Evolutionary conservation across 2,888 invertebrate species (phyloP).

Genomic region (Clusia tigrina): DNA sequence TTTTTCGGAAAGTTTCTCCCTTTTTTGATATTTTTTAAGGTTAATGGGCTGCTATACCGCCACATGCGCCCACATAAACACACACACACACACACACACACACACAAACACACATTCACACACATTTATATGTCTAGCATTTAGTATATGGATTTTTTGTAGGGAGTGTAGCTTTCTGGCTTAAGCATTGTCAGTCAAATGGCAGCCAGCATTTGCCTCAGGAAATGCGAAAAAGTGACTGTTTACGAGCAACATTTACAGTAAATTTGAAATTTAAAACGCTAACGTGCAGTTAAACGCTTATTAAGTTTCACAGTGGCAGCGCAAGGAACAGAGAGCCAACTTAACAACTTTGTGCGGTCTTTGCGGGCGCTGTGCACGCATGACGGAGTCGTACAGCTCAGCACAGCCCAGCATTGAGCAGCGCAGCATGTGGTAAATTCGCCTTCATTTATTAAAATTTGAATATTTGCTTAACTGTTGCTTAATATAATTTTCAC

Average conservation of each 20-base stretch:
- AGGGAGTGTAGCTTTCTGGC: too few species aligned
- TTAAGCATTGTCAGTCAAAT: too few species aligned
- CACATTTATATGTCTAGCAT: background rate
- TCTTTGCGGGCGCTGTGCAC: background rate
- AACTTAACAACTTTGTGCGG: background rate
- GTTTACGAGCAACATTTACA: background rate
- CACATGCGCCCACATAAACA: too few species aligned
- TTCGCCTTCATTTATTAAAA: background rate
- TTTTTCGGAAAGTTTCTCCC: background rate
- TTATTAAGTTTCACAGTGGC: background rate
- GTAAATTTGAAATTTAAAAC: background rate
- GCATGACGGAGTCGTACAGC: background rate
- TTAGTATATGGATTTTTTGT: too few species aligned
- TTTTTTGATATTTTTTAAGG: background rate
- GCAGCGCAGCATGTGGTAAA: background rate
- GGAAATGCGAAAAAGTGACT: background rate
- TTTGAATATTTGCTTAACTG: background rate
- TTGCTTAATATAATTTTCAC: constrained; percentile 4
- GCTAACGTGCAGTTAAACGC: constrained; percentile 2
- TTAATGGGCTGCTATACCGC: too few species aligned
- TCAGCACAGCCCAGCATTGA: background rate
- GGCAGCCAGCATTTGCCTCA: background rate
- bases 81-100: too few species aligned
- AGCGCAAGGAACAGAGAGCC: background rate
- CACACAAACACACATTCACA: background rate